These are phyloP conservation scores for Tolypeutes matacus DNA, from an alignment of 2,797 vertebrate genomes.

Conservation along the genomic window DNA sequence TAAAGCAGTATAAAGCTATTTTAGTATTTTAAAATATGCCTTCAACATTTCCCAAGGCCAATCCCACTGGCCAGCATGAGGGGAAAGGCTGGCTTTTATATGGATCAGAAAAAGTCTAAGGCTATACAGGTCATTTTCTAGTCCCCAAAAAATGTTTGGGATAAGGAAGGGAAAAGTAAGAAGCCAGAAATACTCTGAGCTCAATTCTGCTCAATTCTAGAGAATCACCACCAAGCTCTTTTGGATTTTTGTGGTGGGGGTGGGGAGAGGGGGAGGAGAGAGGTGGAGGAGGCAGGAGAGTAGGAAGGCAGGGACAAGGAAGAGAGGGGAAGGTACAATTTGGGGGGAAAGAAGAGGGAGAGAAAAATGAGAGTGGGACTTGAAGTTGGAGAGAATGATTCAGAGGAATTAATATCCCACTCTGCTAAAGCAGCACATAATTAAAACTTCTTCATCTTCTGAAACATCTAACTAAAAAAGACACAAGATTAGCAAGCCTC, in stretches of 20 bases:
- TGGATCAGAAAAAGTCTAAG: not conserved
- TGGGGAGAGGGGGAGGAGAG: too few species aligned
- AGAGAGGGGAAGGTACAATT: not conserved
- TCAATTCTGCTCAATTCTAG: not conserved
- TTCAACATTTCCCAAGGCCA: not conserved
- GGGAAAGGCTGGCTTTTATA: not conserved
- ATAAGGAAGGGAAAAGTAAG: not conserved
- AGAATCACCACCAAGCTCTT: not conserved
- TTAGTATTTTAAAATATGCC: not conserved
- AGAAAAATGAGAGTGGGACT: not conserved
- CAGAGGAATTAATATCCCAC: conserved; percentile 56
- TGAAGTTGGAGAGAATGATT: conserved; percentile 43
- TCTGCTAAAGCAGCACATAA: conserved; percentile 57
- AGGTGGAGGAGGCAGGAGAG: too few species aligned
- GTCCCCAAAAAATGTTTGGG: not conserved
- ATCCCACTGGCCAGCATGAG: not conserved
- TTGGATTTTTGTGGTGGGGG: not conserved
- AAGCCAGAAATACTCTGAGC: not conserved
- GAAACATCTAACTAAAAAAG: conserved; percentile 58
- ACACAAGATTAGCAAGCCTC: conserved; percentile 1
- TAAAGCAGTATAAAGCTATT: not conserved
- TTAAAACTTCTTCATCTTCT: conserved; percentile 68
- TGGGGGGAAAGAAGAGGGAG: not conserved
- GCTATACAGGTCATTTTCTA: not conserved
- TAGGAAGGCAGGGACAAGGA: not conserved